These are phyloP conservation scores for Cassiopea andromeda DNA, from an alignment of 30 jellyfish, hydroid and myxozoan genomes.

Conservation along the genomic window DNA sequence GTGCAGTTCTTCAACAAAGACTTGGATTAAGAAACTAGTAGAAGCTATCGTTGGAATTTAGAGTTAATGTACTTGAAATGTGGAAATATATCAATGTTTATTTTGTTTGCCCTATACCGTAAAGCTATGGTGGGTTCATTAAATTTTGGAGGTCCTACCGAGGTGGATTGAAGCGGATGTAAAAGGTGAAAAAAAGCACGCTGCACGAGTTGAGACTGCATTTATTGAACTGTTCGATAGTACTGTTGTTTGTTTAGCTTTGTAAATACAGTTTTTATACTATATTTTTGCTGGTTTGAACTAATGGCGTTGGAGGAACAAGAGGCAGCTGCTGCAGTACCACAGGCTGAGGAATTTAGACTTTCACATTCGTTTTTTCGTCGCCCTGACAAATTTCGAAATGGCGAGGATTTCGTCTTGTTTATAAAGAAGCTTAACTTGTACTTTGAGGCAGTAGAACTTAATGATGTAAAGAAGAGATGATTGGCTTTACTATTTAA, in stretches of 20 bases:
- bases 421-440: neutral
- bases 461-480: slow-evolving; percentile 1
- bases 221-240: neutral
- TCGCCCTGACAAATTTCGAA: slow-evolving; percentile 11
- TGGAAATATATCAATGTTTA: too few relatives aligned
- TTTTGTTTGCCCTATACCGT: too few relatives aligned
- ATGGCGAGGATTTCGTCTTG: slow-evolving; percentile 8
- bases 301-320: neutral
- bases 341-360: neutral
- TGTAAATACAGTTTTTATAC: neutral
- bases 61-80: too few relatives aligned
- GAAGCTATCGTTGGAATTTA: too few relatives aligned
- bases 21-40: too few relatives aligned
- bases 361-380: slow-evolving; percentile 2
- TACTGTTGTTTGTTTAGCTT: neutral
- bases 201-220: neutral
- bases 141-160: neutral
- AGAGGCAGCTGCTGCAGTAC: slow-evolving; percentile 4
- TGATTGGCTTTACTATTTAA: neutral
- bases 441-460: slow-evolving; percentile 12
- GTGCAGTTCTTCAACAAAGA: too few relatives aligned
- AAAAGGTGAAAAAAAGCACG: neutral
- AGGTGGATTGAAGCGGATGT: neutral
- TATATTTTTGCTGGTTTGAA: neutral
- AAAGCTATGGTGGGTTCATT: too few relatives aligned